Base-by-base conservation (phyloP, 2,888 invertebrate species). In the Patella depressa region DNA sequence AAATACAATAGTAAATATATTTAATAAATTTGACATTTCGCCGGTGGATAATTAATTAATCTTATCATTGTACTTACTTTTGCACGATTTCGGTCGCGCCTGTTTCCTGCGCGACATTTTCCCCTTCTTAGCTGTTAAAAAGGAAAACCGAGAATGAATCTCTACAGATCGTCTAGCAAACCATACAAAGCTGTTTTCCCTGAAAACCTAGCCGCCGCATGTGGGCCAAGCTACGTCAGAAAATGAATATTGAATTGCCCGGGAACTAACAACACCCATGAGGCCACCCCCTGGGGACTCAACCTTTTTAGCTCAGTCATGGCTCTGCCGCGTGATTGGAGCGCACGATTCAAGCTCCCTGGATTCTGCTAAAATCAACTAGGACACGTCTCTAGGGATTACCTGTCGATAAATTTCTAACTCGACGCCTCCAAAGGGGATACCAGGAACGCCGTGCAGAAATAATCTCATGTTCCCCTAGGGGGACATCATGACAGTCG, bases 201-300 rank as follows among this genome's bases (percentile, higher is more conserved):
- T 65, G 65, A 81, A 82, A 85, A 82, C 81, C 75, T 78, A 83
- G 24, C 65, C 65, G 24, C 65, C 65, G 84, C 78, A 79, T 78
- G 72, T 72, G 55, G 79, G 79, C 74, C 78, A 75, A 73, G 76
- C 85, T 86, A 84, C 85, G 86, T 84, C 85, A 84, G 81, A 80
- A 84, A 83, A 86, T 87, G 85, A 86, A 86, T 87, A 88, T 88
- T 88, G 86, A 86, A 87, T 87, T 86, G 85, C 83, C 81, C 80
- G 84, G 85, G 84, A 84, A 85, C 85, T 80, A 81, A 83, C 85
- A 82, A 78, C 84, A 83, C 85, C 88, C 88, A 83, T 78, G 83
- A 85, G 85, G 81, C 83, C 79, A 75, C 82, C 83, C 84, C 88
- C 87, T 83, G 76, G 87, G 85, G 86, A 78, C 78, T 71, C 80